A percentile compares a stretch with the other conserved stretches of the same genome.
Conservation (phyloP, 2,113 vertebrate species). For the Oostethus manadensis region DNA sequence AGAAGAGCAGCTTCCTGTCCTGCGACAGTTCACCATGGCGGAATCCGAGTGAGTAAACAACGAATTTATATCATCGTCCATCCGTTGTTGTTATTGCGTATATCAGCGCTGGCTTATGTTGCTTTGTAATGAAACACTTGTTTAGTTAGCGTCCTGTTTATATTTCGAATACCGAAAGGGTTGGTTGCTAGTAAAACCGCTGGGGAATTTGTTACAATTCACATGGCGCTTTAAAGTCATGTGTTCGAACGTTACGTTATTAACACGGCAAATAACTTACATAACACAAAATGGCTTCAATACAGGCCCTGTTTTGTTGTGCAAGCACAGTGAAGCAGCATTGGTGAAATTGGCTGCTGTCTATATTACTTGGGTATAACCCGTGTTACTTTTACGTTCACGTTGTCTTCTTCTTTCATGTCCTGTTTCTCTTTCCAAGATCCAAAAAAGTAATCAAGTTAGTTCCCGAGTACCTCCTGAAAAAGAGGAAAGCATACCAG, state of each 20-base stretch:
- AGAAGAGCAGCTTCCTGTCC: constrained; percentile 21
- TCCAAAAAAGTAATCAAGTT: constrained; percentile 79
- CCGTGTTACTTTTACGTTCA: neutral
- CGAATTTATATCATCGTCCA: constrained; percentile 40
- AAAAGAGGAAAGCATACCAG: constrained; percentile 89
- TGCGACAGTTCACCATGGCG: constrained; percentile 29
- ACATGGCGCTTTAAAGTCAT: neutral
- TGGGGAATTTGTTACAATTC: neutral
- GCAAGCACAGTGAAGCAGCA: too few relatives aligned
- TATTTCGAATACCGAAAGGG: constrained; percentile 13
- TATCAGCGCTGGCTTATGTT: rapidly evolving
- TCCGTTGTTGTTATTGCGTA: neutral
- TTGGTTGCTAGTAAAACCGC: neutral
- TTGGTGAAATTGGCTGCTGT: too few relatives aligned
- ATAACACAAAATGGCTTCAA: too few relatives aligned
- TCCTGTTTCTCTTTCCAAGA: constrained; percentile 44
- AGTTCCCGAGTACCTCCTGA: constrained; percentile 92
- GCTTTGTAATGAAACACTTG: rapidly evolving
- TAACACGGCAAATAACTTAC: too few relatives aligned
- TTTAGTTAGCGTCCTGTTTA: rapidly evolving
- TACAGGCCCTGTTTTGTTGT: too few relatives aligned
- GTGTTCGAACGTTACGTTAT: neutral
- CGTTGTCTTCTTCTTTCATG: neutral
- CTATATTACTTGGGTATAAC: neutral
- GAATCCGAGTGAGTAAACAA: constrained; percentile 52